phyloP scores from a whole-genome alignment of 2,888 invertebrate species.

The Lasiommata megera region DNA sequence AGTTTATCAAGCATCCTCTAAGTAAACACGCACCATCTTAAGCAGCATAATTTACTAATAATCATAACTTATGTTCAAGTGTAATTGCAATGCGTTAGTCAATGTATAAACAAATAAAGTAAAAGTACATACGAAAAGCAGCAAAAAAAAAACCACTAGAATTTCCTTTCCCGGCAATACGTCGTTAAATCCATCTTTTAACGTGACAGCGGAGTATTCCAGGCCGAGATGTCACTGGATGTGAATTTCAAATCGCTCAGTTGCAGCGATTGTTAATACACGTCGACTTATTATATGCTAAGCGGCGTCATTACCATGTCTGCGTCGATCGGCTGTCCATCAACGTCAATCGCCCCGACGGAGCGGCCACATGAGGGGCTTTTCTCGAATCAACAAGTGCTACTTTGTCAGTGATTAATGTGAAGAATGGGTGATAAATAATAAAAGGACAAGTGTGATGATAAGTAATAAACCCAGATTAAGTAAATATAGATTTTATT shows the following conservation, averaged over 20 bases:
- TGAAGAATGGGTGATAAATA: too few species aligned
- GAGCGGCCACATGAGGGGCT: constrained; percentile 29
- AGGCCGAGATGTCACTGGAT: constrained; percentile 28
- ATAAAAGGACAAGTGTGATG: too few species aligned
- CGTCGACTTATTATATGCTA: constrained; percentile 75
- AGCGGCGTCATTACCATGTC: constrained; percentile 76
- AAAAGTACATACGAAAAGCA: neutral
- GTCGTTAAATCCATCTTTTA: constrained; percentile 13
- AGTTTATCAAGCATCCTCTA: too few species aligned
- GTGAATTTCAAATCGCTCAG: constrained; percentile 44
- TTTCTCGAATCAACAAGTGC: neutral
- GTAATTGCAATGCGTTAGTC: too few species aligned
- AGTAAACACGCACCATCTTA: too few species aligned
- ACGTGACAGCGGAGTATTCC: constrained; percentile 19
- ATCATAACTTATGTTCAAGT: too few species aligned
- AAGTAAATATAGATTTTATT: too few species aligned
- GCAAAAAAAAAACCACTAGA: neutral
- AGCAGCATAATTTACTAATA: too few species aligned
- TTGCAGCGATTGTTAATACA: constrained; percentile 27
- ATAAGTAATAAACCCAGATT: too few species aligned
- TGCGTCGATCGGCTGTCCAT: constrained; percentile 63
- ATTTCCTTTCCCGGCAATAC: constrained; percentile 7
- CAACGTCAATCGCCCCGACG: constrained; percentile 63
- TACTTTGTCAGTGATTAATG: too few species aligned
- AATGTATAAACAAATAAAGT: too few species aligned